Evolutionary conservation across 2,113 vertebrate species (phyloP).

Genomic region (Ploceus nigricollis): DNA sequence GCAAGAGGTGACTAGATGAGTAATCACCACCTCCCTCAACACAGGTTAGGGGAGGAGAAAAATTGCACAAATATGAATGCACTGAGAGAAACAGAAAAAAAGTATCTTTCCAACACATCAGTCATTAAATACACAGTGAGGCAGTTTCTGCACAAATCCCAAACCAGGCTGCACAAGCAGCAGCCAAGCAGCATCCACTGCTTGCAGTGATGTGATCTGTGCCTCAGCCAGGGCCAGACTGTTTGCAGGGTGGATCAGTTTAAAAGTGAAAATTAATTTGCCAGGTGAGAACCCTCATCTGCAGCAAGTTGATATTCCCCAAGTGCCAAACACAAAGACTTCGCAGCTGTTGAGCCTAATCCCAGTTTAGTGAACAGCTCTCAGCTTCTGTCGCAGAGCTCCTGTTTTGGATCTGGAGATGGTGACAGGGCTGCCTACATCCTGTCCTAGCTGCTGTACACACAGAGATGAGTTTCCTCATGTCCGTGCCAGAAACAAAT

Average conservation of each 20-base stretch:
- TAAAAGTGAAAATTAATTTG: constrained; percentile 43
- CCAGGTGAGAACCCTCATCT: constrained; percentile 40
- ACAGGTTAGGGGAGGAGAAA: background rate
- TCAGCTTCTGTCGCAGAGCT: fast-evolving
- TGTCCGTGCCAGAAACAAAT: background rate
- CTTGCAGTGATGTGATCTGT: background rate
- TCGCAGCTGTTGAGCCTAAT: constrained; percentile 6
- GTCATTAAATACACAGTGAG: constrained; percentile 3
- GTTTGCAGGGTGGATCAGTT: background rate
- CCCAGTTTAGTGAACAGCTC: constrained; percentile 6
- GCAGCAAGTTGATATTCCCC: background rate
- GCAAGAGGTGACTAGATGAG: background rate
- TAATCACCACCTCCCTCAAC: background rate
- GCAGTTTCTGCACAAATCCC: constrained; percentile 12
- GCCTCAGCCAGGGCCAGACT: background rate
- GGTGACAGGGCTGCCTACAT: background rate
- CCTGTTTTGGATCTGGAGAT: background rate
- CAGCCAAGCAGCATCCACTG: background rate
- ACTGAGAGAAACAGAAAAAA: constrained; percentile 28
- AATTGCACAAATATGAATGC: background rate
- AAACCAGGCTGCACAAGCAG: background rate
- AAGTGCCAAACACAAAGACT: background rate
- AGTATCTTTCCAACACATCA: background rate
- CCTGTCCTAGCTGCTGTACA: background rate
- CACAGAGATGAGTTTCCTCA: background rate